A percentile compares a stretch with the other conserved stretches of the same genome.
These are phyloP conservation scores for Pycnonotus jocosus DNA, from an alignment of 2,113 vertebrate species.

Conservation along the genomic window DNA sequence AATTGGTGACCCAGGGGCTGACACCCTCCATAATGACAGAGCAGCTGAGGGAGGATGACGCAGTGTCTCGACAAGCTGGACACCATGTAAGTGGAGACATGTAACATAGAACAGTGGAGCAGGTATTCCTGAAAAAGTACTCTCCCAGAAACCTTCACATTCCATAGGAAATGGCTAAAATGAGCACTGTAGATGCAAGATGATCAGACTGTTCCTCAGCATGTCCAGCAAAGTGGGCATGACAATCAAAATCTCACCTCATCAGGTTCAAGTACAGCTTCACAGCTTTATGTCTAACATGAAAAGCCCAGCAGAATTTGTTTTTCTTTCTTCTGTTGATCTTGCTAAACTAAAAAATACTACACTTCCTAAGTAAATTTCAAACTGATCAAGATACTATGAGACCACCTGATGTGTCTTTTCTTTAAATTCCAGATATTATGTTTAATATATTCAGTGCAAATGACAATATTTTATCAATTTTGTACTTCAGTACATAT, in stretches of 20 bases:
- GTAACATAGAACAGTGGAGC: rapidly evolving
- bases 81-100: background rate
- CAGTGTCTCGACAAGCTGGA: background rate
- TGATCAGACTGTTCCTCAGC: background rate
- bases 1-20: background rate
- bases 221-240: background rate
- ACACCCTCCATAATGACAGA: background rate
- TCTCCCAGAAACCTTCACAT: background rate
- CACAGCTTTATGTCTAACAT: background rate
- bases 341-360: background rate
- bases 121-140: background rate
- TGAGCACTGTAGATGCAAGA: background rate
- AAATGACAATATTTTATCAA: background rate
- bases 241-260: background rate
- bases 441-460: background rate
- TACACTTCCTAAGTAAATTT: background rate
- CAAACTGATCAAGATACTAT: background rate
- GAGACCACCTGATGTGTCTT: background rate
- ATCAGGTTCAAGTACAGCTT: background rate
- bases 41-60: background rate
- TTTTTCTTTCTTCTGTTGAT: background rate
- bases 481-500: background rate
- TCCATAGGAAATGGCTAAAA: background rate
- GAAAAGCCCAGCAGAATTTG: background rate
- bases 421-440: background rate